A percentile compares a stretch with the other conserved stretches of the same genome.
Evolutionary conservation across 2,888 invertebrate species (phyloP).

Genomic region (Polydrusus tereticollis): DNA sequence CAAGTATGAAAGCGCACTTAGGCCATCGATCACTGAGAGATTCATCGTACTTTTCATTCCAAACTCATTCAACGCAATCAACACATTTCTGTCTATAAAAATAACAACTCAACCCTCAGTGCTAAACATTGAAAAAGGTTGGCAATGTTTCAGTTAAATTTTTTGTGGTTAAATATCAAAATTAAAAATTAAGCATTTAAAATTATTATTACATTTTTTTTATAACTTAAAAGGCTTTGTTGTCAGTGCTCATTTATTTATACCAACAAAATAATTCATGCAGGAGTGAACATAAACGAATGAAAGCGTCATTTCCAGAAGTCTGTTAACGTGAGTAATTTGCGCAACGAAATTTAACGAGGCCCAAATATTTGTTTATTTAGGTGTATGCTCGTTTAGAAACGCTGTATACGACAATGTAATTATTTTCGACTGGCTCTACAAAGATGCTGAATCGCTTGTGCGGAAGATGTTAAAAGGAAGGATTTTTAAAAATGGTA

Average conservation of each 20-base stretch:
- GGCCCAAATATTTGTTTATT: slow-evolving; percentile 43
- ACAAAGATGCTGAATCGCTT: slow-evolving; percentile 30
- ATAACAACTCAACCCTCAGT: too few species aligned
- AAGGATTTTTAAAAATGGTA: slow-evolving; percentile 18
- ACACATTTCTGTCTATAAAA: too few species aligned
- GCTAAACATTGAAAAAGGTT: too few species aligned
- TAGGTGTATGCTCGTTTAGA: slow-evolving; percentile 39
- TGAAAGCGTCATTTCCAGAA: slow-evolving; percentile 41
- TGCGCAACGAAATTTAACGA: slow-evolving; percentile 39
- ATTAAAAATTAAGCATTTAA: background rate
- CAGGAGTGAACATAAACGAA: slow-evolving; percentile 32
- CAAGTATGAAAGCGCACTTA: too few species aligned
- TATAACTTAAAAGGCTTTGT: slow-evolving; percentile 1
- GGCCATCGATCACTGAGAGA: too few species aligned
- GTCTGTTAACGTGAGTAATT: slow-evolving; percentile 40
- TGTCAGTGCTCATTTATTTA: slow-evolving; percentile 28
- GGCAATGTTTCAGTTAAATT: too few species aligned
- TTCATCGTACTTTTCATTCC: too few species aligned
- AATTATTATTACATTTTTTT: background rate
- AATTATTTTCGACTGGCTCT: slow-evolving; percentile 37
- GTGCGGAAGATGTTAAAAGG: slow-evolving; percentile 24
- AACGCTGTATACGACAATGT: slow-evolving; percentile 43
- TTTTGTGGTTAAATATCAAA: too few species aligned
- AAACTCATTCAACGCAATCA: too few species aligned
- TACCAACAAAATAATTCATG: slow-evolving; percentile 33